Conservation (phyloP, 2,113 vertebrate species). For the Acrocephalus arundinaceus region DNA sequence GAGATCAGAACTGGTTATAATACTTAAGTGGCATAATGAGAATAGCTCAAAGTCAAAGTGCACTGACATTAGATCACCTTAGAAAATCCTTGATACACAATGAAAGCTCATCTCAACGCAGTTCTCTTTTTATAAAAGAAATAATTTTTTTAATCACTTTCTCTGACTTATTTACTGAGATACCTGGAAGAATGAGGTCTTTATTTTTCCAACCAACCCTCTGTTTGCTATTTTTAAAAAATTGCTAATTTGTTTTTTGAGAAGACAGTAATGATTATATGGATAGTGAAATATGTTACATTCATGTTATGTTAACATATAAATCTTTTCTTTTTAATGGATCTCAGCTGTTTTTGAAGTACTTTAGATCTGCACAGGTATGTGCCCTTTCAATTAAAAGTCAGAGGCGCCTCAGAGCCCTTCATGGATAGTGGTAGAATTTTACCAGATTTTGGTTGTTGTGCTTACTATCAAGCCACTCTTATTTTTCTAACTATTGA, state of each 20-base stretch:
- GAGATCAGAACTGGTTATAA: neutral
- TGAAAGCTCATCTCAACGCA: neutral
- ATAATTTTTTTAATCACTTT: neutral
- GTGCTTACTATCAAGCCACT: neutral
- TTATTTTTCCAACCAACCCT: neutral
- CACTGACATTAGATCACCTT: neutral
- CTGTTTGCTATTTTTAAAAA: neutral
- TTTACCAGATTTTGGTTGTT: neutral
- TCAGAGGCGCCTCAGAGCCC: neutral
- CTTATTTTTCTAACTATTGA: neutral
- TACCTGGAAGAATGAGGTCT: neutral
- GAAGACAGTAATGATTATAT: neutral
- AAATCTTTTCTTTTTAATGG: neutral
- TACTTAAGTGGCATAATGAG: neutral
- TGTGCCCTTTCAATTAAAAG: neutral
- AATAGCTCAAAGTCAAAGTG: neutral
- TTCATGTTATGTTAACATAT: neutral
- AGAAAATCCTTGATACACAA: neutral
- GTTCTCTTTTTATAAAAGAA: neutral
- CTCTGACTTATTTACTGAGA: neutral
- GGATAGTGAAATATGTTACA: neutral
- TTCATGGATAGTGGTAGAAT: neutral
- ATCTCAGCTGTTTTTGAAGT: neutral
- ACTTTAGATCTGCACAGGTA: neutral
- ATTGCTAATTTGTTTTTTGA: neutral